Percentiles rank a stretch among this genome's conserved stretches.
These are phyloP conservation scores for Pipistrellus pygmaeus DNA, from an alignment of 2,797 vertebrate species.

Conservation along the genomic window DNA sequence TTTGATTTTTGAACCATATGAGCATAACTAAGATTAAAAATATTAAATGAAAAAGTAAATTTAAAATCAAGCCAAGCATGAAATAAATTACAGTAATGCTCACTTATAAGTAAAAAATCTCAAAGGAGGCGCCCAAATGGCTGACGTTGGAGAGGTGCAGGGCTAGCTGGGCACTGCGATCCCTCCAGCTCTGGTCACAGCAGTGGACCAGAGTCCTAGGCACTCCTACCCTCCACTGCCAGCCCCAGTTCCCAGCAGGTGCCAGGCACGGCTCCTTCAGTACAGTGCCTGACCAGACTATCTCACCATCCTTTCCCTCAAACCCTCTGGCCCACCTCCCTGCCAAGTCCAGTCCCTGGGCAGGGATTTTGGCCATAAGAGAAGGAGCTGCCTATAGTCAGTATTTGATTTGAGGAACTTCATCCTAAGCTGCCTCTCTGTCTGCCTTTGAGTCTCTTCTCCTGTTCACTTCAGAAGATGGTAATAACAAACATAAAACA, in stretches of 20 bases:
- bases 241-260: slow-evolving; percentile 23
- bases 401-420: neutral
- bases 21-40: slow-evolving; percentile 37
- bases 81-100: slow-evolving; percentile 61
- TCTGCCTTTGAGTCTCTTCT: neutral
- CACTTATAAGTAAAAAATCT: slow-evolving; percentile 50
- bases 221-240: neutral
- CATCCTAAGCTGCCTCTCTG: neutral
- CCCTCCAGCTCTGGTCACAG: neutral
- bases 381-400: neutral
- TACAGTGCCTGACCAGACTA: neutral
- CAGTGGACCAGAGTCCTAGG: neutral
- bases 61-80: slow-evolving; percentile 78
- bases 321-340: neutral
- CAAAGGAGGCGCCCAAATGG: slow-evolving; percentile 38
- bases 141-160: neutral
- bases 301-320: neutral
- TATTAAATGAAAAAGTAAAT: slow-evolving; percentile 75
- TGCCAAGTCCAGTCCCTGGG: neutral
- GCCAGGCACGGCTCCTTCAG: neutral
- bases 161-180: neutral
- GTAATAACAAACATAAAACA: neutral
- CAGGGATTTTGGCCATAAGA: neutral
- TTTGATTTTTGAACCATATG: slow-evolving; percentile 79
- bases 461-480: neutral